Evolutionary conservation across 2,888 invertebrate genomes (phyloP), one percentile per base, ranked within the genome.

Genomic region (Epiperipatus broadwayi): DNA sequence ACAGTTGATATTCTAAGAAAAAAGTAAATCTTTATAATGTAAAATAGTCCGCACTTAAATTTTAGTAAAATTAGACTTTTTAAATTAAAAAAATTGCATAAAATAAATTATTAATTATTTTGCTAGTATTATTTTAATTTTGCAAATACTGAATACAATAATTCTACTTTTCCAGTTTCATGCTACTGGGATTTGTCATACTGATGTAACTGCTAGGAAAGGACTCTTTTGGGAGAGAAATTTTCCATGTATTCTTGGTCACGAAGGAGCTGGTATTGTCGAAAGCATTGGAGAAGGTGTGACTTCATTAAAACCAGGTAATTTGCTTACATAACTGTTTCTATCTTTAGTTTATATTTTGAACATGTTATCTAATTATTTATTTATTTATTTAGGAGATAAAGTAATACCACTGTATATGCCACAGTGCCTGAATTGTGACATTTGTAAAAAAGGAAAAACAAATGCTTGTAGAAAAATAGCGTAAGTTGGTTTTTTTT

Each of bases 401-500:
- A 60, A 62, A 50, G 66, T 66, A 5, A 58, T 66, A 39, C 66
- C 66, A 2, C 49, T 61, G 19, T 66, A 65, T 48, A 56, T 62
- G 25, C 66, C 66, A 3, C 65, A 66, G 48, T 66, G 66, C 47
- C 52, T 57, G 22, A 58, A 63, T 12, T 66, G 66, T 50, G 61
- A 64, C 39, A 67, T 60, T 50, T 66, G 66, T 50, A 56, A 53
- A 42, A 62, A 54, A 46, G 56, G 60, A 5, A 66, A 66, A 49
- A 66, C 66, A 19, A 66, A 66, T 48, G 49, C 67, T 3, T 66
- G 66, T 47, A 53, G 56, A 41, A 61, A 59, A 45, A 63, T 66
- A 41, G 5, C 20, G 34, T 33, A 15, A 14, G 18, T 5, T 14
- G n/a, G 5, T 8, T 5, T 16, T 8, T 5, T 5, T 14, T 31